Conservation (phyloP, 2,797 vertebrate genomes). For the Lutra lutra region DNA sequence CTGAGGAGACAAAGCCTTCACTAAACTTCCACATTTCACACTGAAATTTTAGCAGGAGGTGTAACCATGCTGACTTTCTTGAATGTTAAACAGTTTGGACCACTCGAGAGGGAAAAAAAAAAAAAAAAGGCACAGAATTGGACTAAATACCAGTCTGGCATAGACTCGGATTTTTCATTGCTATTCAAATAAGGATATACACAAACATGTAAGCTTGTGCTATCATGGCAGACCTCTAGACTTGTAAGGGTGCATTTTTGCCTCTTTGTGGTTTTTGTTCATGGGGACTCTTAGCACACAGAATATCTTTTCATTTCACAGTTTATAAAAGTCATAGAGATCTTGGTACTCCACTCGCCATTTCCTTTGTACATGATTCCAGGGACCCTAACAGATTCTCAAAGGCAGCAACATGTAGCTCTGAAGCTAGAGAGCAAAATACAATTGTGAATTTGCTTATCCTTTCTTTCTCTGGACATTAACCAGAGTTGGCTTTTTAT, state of each 20-base stretch:
- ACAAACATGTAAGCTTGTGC: background rate
- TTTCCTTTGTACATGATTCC: constrained; percentile 44
- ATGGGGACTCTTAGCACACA: background rate
- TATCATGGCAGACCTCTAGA: background rate
- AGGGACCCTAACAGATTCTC: background rate
- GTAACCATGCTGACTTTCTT: background rate
- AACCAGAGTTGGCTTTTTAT: constrained; percentile 72
- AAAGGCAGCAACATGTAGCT: background rate
- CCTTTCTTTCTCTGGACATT: constrained; percentile 60
- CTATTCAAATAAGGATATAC: background rate
- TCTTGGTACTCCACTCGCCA: background rate
- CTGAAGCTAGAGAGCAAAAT: constrained; percentile 41
- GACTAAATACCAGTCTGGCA: background rate
- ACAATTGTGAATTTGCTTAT: constrained; percentile 66
- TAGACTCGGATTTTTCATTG: constrained; percentile 20
- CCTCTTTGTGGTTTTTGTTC: background rate
- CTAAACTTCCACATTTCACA: constrained; percentile 23
- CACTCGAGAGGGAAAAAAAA: background rate
- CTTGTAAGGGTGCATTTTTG: background rate
- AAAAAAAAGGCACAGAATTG: background rate
- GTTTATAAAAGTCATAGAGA: background rate
- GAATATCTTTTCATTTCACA: background rate
- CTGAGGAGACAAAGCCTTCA: constrained; percentile 27
- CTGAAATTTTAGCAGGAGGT: constrained; percentile 49
- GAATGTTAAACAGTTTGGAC: constrained; percentile 61